A percentile compares a stretch with the other conserved stretches of the same genome.
These are phyloP conservation scores for Sericinus montela DNA, from an alignment of 2,888 invertebrate species.

Conservation along the genomic window DNA sequence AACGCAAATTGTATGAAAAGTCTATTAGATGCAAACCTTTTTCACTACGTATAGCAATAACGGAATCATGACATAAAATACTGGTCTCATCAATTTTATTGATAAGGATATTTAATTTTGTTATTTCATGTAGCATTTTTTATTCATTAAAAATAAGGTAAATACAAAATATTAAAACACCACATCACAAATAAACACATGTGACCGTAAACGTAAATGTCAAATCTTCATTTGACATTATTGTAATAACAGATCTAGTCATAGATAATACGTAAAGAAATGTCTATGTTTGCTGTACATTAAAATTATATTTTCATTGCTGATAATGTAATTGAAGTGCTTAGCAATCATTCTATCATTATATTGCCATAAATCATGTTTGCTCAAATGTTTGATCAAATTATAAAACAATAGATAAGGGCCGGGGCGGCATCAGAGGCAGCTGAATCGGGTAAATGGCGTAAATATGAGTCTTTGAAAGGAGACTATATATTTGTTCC, in stretches of 20 bases:
- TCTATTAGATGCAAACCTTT: constrained; percentile 51
- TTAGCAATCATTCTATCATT: constrained; percentile 54
- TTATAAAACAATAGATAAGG: too few relatives aligned
- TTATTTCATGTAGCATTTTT: constrained; percentile 46
- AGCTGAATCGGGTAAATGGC: too few relatives aligned
- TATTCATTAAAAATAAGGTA: not conserved
- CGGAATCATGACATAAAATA: constrained; percentile 45
- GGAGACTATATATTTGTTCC: too few relatives aligned
- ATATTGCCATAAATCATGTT: constrained; percentile 42
- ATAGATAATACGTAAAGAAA: too few relatives aligned
- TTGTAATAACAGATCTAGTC: too few relatives aligned
- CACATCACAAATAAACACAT: not conserved
- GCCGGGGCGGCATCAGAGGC: too few relatives aligned
- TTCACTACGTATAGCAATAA: constrained; percentile 42
- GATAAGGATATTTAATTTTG: constrained; percentile 37
- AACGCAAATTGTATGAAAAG: constrained; percentile 43
- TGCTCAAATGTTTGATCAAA: constrained; percentile 28
- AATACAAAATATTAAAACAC: too few relatives aligned
- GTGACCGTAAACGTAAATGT: not conserved
- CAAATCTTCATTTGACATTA: too few relatives aligned
- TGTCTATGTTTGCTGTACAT: constrained; percentile 59
- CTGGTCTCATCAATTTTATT: constrained; percentile 43
- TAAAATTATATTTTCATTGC: constrained; percentile 40
- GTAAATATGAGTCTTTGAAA: too few relatives aligned
- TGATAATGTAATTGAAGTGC: constrained; percentile 32